Base-by-base conservation (phyloP, 2,888 invertebrate species). In the Cephus nigrinus region DNA sequence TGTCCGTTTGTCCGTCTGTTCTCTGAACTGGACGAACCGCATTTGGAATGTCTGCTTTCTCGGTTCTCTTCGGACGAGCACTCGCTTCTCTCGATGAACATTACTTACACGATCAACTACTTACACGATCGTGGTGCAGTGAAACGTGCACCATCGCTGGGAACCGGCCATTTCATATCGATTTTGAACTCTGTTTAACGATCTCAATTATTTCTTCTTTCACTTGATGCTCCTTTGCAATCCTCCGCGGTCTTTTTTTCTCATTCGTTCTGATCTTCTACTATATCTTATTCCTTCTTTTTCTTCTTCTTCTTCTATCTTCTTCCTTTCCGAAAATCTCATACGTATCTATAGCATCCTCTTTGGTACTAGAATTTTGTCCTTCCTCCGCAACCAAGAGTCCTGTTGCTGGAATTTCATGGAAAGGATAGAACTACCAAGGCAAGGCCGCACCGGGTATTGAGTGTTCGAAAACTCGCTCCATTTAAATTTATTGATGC, bases 41-140 rank as follows among this genome's bases (percentile, higher is more conserved):
- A 78, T 78, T 78, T 68, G 82, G 82, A 80, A 82, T 82, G 79
- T 69, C 76, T 75, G 77, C 81, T 83, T 83, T 83, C 82, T 79
- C 79, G 74, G 75, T 75, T 75, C 71, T 55, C 55, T 55, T 55
- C 55, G 23, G 55, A 78, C 75, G 74, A 81, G 73, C 78, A 78
- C 75, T 72, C 71, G 55, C 55, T 23, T 55, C 55, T 55, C 55
- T 55, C 55, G 55, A 55, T 55, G 55, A 55, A 55, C 55, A 23
- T 55, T 55, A 55, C 35, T 35, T 35, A 12, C 34, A 11, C 34
- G 34, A 34, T 15, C 40, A 15, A 15, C 40, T 40, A 15, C 40
- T 40, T 40, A 40, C 9, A 55, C 55, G 23, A 55, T 23, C 55
- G 23, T 23, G 9, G 55, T 23, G 9, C 9, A 55, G 55, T 23